Evolutionary conservation across 1,140 invertebrate genomes (phyloP), one percentile per base, ranked within the genome.

Genomic region (Harpegnathos saltator): DNA sequence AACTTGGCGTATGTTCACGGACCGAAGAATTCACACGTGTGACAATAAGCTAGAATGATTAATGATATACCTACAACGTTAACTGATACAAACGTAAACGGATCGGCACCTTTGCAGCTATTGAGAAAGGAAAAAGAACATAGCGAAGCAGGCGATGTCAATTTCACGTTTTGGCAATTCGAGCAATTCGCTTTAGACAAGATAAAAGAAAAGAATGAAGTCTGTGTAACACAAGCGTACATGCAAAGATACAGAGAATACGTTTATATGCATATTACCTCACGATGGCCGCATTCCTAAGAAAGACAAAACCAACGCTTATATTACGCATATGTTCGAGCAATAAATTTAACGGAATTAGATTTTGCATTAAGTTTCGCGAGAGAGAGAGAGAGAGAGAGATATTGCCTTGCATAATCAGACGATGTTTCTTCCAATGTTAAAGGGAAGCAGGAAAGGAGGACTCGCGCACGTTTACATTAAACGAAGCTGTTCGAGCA

Each of bases 241-340:
- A 94, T 93, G 93, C 93, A 93, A 88, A 90, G 85, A 85, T 86
- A 87, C 69, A 82, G 61, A 86, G 81, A 89, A 86, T 44, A 44
- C 73, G 68, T 80, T 89, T 89, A 83, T 91, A 86, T 92, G 85
- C 90, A 91, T 91, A 93, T 94, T 95, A 95, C 95, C 95, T 95
- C 95, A 94, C 94, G 92, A 92, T 95, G 94, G 93, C 95, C 94
- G 93, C 94, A 95, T 94, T 95, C 95, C 95, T 95, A 94, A 92
- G 94, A 89, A 93, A 91, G 91, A 94, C 84, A 93, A 93, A 92
- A 92, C 12, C 75, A 91, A 91, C 84, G 52, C 75, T 91, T 92
- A 82, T 92, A 92, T 91, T 91, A 85, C 85, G 66, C 73, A 78
- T 84, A 85, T 63, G 24, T 19, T 71, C 66, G 78, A 22, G 61